A percentile compares a stretch with the other conserved stretches of the same genome.
These are phyloP conservation scores for Cryptoblepharus egeriae DNA, from an alignment of 2,797 vertebrate species.

Conservation along the genomic window DNA sequence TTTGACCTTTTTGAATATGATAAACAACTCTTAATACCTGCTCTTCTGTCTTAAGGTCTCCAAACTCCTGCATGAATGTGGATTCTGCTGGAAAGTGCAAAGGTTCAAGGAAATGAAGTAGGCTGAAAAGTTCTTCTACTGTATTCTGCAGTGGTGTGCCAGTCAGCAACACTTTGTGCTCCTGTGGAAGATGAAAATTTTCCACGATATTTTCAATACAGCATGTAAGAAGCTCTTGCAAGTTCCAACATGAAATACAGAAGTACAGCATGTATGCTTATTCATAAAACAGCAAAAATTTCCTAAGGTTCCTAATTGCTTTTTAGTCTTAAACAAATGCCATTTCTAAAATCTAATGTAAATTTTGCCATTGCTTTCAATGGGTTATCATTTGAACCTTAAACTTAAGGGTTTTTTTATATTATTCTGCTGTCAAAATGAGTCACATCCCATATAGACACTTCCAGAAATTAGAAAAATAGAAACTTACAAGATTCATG, in stretches of 20 bases:
- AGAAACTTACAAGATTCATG: conserved; percentile 91
- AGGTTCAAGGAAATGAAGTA: conserved; percentile 97
- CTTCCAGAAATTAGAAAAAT: not conserved
- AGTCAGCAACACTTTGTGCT: conserved; percentile 96
- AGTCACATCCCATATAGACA: not conserved
- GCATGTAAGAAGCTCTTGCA: not conserved
- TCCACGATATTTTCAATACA: not conserved
- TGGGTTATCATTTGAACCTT: not conserved
- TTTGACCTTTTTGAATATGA: not conserved
- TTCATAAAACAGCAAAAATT: not conserved
- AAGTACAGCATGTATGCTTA: not conserved
- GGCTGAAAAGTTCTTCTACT: conserved; percentile 97
- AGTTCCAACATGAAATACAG: not conserved
- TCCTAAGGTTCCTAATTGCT: too few relatives aligned
- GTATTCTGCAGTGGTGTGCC: conserved; percentile 99
- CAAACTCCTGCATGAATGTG: conserved; percentile 98
- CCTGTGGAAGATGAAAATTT: conserved; percentile 74
- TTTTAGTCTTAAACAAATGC: not conserved
- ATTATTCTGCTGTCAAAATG: too few relatives aligned
- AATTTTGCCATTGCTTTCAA: not conserved
- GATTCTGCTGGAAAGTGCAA: conserved; percentile 93
- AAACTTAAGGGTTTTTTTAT: not conserved
- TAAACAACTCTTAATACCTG: conserved; percentile 80
- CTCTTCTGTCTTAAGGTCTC: conserved; percentile 97
- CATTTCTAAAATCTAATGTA: not conserved